A percentile compares a stretch with the other conserved stretches of the same genome.
phyloP scores from a whole-genome alignment of 1,140 invertebrate species.

The Bombus impatiens region DNA sequence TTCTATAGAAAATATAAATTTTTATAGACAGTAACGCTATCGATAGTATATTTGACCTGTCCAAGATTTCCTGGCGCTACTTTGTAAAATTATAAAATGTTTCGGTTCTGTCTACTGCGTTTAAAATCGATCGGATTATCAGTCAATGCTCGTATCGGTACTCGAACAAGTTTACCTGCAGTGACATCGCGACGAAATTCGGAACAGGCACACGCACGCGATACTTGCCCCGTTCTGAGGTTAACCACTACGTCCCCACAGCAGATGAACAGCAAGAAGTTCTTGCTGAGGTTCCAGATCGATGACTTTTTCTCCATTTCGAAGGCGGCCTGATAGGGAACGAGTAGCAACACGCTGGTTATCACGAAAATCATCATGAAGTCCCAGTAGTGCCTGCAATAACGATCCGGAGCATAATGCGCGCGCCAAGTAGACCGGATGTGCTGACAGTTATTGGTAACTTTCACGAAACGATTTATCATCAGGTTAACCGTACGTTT shows the following conservation, averaged over 20 bases:
- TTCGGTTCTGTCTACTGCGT: too few relatives aligned
- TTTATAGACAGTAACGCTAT: too few relatives aligned
- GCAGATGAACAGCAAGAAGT: conserved; percentile 63
- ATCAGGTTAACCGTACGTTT: conserved; percentile 3
- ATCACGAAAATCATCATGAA: conserved; percentile 71
- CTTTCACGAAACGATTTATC: conserved; percentile 27
- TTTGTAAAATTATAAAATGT: too few relatives aligned
- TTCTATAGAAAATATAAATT: too few relatives aligned
- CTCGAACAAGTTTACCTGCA: neutral
- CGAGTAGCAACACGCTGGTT: conserved; percentile 57
- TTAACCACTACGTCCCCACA: conserved; percentile 76
- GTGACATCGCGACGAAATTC: neutral
- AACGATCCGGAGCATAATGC: conserved; percentile 2
- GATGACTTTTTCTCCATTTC: conserved; percentile 51
- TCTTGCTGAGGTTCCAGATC: conserved; percentile 70
- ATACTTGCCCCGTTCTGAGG: conserved; percentile 75
- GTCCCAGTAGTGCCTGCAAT: conserved; percentile 68
- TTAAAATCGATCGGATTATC: neutral
- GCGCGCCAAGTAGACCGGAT: conserved; percentile 3
- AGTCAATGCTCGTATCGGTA: neutral
- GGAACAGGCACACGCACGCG: neutral
- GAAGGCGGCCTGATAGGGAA: conserved; percentile 75
- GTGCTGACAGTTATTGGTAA: neutral
- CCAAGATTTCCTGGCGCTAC: too few relatives aligned
- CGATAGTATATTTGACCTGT: too few relatives aligned